Evolutionary conservation across 2,113 vertebrate species (phyloP).

Genomic region (Microtus pennsylvanicus): DNA sequence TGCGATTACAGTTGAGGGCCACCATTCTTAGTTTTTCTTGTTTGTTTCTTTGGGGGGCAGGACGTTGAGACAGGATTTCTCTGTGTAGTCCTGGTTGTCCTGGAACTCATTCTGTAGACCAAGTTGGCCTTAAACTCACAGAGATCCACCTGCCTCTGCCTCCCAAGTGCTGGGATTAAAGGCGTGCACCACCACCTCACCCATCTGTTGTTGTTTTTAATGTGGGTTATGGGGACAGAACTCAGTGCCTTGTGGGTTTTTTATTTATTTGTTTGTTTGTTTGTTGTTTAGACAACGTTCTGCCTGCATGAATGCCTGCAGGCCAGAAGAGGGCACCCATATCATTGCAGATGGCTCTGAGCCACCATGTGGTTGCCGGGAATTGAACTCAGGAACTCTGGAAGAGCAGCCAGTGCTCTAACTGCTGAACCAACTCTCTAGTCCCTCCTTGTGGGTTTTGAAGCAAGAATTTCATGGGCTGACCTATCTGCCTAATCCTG

Average conservation of each 20-base stretch:
- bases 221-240: neutral
- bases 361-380: too few relatives aligned
- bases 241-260: too few relatives aligned
- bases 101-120: neutral
- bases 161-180: neutral
- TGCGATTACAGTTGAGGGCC: neutral
- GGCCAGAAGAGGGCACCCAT: too few relatives aligned
- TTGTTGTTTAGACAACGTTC: too few relatives aligned
- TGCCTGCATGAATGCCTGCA: too few relatives aligned
- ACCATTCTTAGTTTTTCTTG: neutral
- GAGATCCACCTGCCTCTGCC: neutral
- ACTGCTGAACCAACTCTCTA: too few relatives aligned
- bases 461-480: neutral
- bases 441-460: neutral
- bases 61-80: neutral
- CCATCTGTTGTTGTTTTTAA: neutral
- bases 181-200: fast-evolving
- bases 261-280: too few relatives aligned
- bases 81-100: neutral
- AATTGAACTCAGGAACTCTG: too few relatives aligned
- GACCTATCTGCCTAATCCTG: neutral
- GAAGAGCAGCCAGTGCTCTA: too few relatives aligned
- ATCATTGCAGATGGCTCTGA: too few relatives aligned
- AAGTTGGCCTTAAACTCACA: neutral
- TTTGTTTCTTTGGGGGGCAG: neutral